Evolutionary conservation across 92 coral and sea anemone species (phyloP).

Genomic region (Bergia sp.): DNA sequence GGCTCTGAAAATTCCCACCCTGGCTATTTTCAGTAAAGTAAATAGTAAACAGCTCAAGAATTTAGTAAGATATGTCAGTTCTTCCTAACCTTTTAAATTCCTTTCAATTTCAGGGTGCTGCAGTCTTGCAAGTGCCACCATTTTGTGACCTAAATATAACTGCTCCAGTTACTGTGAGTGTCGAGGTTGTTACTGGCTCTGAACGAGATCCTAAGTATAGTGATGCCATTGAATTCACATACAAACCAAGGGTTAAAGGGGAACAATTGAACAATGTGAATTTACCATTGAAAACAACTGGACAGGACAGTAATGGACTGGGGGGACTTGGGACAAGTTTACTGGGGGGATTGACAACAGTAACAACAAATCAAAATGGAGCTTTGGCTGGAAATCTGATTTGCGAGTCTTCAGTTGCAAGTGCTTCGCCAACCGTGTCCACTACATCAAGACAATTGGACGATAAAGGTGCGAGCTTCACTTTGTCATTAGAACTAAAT

Average conservation of each 20-base stretch:
- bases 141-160: conserved; percentile 79
- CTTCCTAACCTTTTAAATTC: background rate
- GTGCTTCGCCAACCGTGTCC: conserved; percentile 53
- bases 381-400: conserved; percentile 27
- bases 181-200: conserved; percentile 82
- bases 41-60: background rate
- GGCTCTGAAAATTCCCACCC: no score
- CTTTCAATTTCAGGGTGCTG: conserved; percentile 81
- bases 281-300: conserved; percentile 49
- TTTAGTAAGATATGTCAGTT: background rate
- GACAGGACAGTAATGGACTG: conserved; percentile 56
- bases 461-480: background rate
- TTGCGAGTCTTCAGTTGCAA: conserved; percentile 25
- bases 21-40: no score
- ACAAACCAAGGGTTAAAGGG: conserved; percentile 69
- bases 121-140: conserved; percentile 86
- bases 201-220: conserved; percentile 80
- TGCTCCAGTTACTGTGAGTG: conserved; percentile 88
- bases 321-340: conserved; percentile 64
- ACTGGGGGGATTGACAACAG: conserved; percentile 64
- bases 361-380: conserved; percentile 52
- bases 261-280: conserved; percentile 23
- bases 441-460: background rate
- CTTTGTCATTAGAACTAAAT: no score
- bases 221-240: conserved; percentile 95